A percentile compares a stretch with the other conserved stretches of the same genome.
Conservation (phyloP, 2,797 vertebrate species). For the Ctenosaura bakeri region DNA sequence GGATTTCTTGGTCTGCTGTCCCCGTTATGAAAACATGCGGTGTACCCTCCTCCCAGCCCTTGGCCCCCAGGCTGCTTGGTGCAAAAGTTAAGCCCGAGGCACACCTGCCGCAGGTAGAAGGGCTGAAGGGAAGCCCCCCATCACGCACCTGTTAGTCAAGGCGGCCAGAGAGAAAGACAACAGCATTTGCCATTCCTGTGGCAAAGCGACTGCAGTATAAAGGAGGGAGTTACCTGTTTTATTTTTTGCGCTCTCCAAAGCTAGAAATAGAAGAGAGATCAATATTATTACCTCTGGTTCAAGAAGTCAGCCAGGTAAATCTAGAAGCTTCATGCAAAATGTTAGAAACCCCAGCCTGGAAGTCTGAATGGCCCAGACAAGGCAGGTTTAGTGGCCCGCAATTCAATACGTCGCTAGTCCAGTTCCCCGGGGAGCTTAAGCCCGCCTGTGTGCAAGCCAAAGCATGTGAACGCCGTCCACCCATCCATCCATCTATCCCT, state of each 20-base stretch:
- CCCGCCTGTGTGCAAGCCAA: not conserved
- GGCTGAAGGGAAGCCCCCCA: too few relatives aligned
- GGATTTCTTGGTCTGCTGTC: not conserved
- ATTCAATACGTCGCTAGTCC: not conserved
- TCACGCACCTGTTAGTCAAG: not conserved
- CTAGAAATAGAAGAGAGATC: conserved; percentile 76
- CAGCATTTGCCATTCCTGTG: conserved; percentile 43
- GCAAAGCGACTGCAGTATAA: conserved; percentile 27
- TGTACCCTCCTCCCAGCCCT: too few relatives aligned
- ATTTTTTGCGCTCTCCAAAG: conserved; percentile 96
- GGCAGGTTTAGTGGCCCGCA: not conserved
- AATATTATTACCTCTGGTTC: not conserved
- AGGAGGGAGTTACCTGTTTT: conserved; percentile 86
- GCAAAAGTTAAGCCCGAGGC: too few relatives aligned
- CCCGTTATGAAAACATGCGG: not conserved
- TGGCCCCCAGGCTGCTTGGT: too few relatives aligned
- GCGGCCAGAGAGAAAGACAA: not conserved
- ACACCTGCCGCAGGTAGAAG: accelerated
- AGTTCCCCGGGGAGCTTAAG: not conserved
- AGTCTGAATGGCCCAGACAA: too few relatives aligned
- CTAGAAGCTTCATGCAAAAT: not conserved
- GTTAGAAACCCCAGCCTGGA: too few relatives aligned
- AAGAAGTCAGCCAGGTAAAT: accelerated
- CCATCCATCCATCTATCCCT: not conserved
- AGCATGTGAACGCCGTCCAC: accelerated